Percentiles rank a stretch among this genome's conserved stretches.
These are phyloP conservation scores for Menidia beryllina DNA, from an alignment of 2,113 vertebrate genomes.

Conservation along the genomic window DNA sequence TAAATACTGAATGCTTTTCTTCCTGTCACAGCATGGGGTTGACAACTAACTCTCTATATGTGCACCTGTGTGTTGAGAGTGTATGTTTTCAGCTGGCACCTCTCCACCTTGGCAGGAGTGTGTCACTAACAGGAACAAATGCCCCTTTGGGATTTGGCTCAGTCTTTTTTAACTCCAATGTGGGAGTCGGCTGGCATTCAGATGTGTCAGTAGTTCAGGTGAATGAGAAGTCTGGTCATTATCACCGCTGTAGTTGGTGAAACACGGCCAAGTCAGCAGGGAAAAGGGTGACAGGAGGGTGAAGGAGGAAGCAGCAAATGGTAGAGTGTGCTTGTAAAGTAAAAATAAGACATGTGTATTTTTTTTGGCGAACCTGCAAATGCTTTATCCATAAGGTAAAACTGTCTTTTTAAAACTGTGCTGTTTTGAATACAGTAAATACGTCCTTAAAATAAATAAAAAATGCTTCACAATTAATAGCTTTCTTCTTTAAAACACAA, in stretches of 20 bases:
- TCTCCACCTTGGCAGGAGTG: conserved; percentile 64
- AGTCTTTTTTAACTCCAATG: conserved; percentile 45
- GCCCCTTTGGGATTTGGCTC: conserved; percentile 75
- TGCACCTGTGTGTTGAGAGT: conserved; percentile 20
- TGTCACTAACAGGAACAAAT: conserved; percentile 72
- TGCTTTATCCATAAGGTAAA: conserved; percentile 2
- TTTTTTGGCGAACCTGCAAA: conserved; percentile 4
- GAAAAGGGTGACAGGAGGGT: conserved; percentile 24
- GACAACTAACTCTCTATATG: conserved; percentile 42
- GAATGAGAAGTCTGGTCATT: conserved; percentile 67
- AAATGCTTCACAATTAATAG: too few relatives aligned
- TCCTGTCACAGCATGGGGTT: conserved; percentile 69
- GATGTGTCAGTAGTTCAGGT: conserved; percentile 34
- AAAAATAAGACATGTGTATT: conserved; percentile 12
- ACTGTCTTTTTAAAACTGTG: too few relatives aligned
- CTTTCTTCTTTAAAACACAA: too few relatives aligned
- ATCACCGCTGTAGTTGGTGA: conserved; percentile 57
- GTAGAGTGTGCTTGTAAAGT: conserved; percentile 9
- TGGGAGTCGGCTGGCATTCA: conserved; percentile 37
- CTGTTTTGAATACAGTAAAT: neutral
- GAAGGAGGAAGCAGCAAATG: conserved; percentile 29
- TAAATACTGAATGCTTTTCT: conserved; percentile 70
- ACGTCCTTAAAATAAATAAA: too few relatives aligned
- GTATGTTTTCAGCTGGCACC: conserved; percentile 73
- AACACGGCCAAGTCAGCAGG: conserved; percentile 38